phyloP scores from a whole-genome alignment of 2,888 invertebrate species.

The Antheraea yamamai region DNA sequence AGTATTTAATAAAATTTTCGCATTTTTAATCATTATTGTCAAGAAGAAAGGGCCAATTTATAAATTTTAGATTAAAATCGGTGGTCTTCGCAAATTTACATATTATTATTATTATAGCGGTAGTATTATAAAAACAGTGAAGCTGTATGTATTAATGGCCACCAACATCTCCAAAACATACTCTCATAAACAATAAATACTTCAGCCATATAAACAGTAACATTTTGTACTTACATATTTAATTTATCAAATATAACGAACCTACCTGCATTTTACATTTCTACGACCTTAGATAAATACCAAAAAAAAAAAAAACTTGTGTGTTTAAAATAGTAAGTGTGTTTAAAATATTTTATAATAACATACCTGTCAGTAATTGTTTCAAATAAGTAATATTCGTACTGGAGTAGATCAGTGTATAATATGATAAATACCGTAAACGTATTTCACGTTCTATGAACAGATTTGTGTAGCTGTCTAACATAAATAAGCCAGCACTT shows the following conservation, averaged over 20 bases:
- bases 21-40: constrained; percentile 45
- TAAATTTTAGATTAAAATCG: constrained; percentile 16
- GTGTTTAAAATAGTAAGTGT: constrained; percentile 77
- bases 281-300: constrained; percentile 15
- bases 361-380: constrained; percentile 71
- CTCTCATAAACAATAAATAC: background rate
- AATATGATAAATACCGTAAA: constrained; percentile 60
- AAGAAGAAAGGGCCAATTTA: constrained; percentile 50
- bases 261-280: background rate
- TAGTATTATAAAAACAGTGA: background rate
- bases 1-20: constrained; percentile 43
- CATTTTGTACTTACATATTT: constrained; percentile 3
- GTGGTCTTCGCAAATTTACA: constrained; percentile 9
- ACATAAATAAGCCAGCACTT: constrained; percentile 37
- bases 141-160: background rate
- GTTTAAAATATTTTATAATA: constrained; percentile 75
- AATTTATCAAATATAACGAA: background rate
- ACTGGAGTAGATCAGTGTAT: constrained; percentile 79
- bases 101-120: constrained; percentile 21
- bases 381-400: constrained; percentile 71
- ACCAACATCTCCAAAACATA: background rate
- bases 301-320: constrained; percentile 56
- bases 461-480: constrained; percentile 35
- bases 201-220: background rate
- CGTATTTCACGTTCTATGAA: constrained; percentile 58